Evolutionary conservation across 1,140 invertebrate species (phyloP).

Genomic region (Anoplolepis gracilipes): DNA sequence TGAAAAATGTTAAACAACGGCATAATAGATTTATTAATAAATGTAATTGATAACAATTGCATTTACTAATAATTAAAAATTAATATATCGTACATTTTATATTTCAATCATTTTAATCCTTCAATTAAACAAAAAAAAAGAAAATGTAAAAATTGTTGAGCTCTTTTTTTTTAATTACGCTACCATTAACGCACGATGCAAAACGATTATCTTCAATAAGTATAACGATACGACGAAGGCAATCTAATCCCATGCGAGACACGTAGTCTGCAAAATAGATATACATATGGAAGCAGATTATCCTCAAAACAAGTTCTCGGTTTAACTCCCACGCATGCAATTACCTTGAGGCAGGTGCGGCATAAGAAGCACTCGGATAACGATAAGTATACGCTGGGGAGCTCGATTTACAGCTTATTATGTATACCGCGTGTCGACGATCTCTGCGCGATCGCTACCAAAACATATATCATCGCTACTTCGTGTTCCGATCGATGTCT

Average conservation of each 20-base stretch:
- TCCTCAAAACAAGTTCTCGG: slow-evolving; percentile 77
- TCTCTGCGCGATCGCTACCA: background rate
- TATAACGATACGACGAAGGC: slow-evolving; percentile 19
- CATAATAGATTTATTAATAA: no score
- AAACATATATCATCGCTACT: slow-evolving; percentile 13
- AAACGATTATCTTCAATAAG: slow-evolving; percentile 20
- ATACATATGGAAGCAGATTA: slow-evolving; percentile 78
- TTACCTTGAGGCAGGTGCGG: slow-evolving; percentile 77
- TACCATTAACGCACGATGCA: background rate
- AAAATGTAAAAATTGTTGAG: no score
- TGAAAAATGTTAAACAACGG: no score
- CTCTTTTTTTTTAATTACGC: background rate
- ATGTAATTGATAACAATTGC: no score
- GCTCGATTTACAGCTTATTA: slow-evolving; percentile 50
- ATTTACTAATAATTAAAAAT: no score
- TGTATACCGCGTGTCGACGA: slow-evolving; percentile 44
- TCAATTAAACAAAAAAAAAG: no score
- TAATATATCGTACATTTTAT: no score
- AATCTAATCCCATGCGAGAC: slow-evolving; percentile 22
- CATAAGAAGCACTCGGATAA: slow-evolving; percentile 48
- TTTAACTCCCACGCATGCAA: slow-evolving; percentile 80
- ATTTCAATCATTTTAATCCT: background rate
- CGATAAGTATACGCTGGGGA: slow-evolving; percentile 61
- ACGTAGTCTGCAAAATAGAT: slow-evolving; percentile 55
- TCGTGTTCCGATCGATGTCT: background rate